A percentile compares a stretch with the other conserved stretches of the same genome.
phyloP scores from a whole-genome alignment of 2,113 vertebrate species.

The Calypte anna region DNA sequence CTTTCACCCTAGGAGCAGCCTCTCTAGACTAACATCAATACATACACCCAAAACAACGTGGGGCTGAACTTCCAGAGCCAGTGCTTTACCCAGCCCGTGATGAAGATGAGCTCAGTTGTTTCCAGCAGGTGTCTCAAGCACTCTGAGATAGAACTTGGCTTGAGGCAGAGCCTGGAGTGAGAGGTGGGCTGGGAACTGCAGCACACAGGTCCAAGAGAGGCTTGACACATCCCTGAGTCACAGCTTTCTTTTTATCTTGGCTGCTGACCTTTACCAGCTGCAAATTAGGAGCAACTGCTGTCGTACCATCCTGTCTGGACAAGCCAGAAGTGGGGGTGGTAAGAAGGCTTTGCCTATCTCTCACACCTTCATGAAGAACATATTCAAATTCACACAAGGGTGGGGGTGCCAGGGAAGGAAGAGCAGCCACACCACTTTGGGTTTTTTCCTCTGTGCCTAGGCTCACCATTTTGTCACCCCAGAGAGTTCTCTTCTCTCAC shows the following conservation, averaged over 20 bases:
- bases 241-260: constrained; percentile 11
- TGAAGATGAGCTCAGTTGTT: not conserved
- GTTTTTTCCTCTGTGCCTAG: not conserved
- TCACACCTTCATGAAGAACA: not conserved
- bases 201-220: constrained; percentile 6
- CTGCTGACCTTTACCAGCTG: constrained; percentile 57
- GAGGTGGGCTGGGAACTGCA: constrained; percentile 16
- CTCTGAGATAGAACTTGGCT: not conserved
- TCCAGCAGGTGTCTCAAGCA: not conserved
- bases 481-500: not conserved
- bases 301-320: not conserved
- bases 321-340: not conserved
- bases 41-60: not conserved
- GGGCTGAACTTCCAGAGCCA: not conserved
- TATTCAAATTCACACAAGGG: not conserved
- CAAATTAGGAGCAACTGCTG: not conserved
- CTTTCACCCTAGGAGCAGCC: not conserved
- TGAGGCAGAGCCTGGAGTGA: constrained; percentile 21
- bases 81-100: not conserved
- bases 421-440: not conserved
- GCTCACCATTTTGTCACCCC: not conserved
- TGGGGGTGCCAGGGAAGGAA: rapidly evolving
- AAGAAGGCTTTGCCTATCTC: not conserved
- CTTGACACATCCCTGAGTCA: constrained; percentile 54
- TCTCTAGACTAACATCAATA: not conserved